Evolutionary conservation across 2,888 invertebrate genomes (phyloP).

Genomic region (Noctua janthina): DNA sequence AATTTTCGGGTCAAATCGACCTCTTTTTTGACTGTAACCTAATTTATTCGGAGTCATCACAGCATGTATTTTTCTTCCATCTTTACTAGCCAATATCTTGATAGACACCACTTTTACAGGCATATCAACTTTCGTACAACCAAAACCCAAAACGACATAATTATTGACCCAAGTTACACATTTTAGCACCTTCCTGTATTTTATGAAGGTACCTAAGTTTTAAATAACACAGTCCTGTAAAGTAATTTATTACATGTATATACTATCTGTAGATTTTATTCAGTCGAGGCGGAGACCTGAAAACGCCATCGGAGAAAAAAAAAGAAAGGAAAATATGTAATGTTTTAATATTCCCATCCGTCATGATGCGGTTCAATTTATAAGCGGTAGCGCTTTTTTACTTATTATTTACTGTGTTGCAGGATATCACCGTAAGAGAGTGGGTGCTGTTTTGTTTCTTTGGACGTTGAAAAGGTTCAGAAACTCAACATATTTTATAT

Average conservation of each 20-base stretch:
- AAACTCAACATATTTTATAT: not conserved
- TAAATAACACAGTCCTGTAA: slow-evolving; percentile 8
- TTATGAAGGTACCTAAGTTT: not conserved
- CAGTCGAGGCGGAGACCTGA: slow-evolving; percentile 78
- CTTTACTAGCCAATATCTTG: not conserved
- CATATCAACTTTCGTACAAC: not conserved
- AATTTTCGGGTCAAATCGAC: not conserved
- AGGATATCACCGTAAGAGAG: too few relatives aligned
- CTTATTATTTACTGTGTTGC: not conserved
- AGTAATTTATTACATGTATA: slow-evolving; percentile 29
- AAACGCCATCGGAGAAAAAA: slow-evolving; percentile 80
- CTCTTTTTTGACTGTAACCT: not conserved
- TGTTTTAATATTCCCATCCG: slow-evolving; percentile 89
- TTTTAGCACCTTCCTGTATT: not conserved
- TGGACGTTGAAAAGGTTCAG: not conserved
- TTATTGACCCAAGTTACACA: too few relatives aligned
- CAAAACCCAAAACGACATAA: not conserved
- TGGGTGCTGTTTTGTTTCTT: not conserved
- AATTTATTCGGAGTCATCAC: not conserved
- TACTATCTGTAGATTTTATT: slow-evolving; percentile 56
- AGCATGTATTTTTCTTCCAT: not conserved
- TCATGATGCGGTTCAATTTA: slow-evolving; percentile 71
- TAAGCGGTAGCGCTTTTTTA: slow-evolving; percentile 42
- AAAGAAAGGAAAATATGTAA: slow-evolving; percentile 88
- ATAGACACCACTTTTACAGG: not conserved